phyloP scores from a whole-genome alignment of 2,113 vertebrate genomes.

The Hemibagrus wyckioides region DNA sequence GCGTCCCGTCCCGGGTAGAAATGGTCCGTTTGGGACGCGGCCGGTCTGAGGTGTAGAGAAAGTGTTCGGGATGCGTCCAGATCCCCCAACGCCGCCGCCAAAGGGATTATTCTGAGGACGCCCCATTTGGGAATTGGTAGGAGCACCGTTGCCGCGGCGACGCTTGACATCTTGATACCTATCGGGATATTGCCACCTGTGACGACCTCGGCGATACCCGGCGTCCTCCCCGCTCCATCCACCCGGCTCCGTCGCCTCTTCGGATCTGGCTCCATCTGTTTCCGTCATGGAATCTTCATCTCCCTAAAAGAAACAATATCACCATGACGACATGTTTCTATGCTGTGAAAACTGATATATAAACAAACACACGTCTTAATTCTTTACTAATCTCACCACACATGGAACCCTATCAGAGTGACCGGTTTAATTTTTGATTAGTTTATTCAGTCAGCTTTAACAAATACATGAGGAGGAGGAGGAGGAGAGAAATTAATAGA shows the following conservation, averaged over 20 bases:
- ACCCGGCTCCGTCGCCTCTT: conserved; percentile 23
- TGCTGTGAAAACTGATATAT: neutral
- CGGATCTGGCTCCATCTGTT: neutral
- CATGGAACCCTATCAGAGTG: neutral
- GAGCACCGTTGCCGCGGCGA: conserved; percentile 53
- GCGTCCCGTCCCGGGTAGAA: conserved; percentile 76
- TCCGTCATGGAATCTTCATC: conserved; percentile 39
- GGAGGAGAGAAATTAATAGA: neutral
- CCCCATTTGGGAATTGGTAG: neutral
- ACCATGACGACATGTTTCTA: neutral
- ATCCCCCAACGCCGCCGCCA: conserved; percentile 2
- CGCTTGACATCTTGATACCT: conserved; percentile 78
- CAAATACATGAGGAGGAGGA: neutral
- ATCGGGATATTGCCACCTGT: conserved; percentile 87
- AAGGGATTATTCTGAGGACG: conserved; percentile 42
- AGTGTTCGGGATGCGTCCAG: conserved; percentile 64
- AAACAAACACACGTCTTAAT: neutral
- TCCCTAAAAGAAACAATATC: conserved; percentile 35
- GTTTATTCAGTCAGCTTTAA: neutral
- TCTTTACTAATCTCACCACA: neutral
- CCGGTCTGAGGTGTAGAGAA: neutral
- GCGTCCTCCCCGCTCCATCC: conserved; percentile 80
- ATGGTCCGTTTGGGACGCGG: conserved; percentile 42
- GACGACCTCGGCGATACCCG: conserved; percentile 82
- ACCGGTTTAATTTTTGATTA: neutral